Evolutionary conservation across 2,888 invertebrate species (phyloP).

Genomic region (Chouioia cunea): DNA sequence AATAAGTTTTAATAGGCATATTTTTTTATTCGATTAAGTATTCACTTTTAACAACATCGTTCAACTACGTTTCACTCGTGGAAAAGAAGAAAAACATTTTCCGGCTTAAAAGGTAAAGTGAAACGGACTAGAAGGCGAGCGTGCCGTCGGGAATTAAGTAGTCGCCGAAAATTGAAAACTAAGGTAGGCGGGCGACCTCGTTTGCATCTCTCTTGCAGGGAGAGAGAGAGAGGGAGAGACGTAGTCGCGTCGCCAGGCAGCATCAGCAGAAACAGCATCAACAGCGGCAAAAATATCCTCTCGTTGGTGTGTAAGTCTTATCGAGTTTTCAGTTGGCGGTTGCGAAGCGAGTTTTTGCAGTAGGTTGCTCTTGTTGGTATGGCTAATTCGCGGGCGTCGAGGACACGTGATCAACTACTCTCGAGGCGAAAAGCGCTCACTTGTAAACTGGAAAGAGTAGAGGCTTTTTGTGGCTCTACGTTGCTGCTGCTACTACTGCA

Average conservation of each 20-base stretch:
- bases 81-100: too few species aligned
- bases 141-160: too few species aligned
- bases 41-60: too few species aligned
- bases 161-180: conserved; percentile 12
- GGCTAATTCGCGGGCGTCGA: background rate
- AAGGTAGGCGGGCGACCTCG: background rate
- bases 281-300: conserved; percentile 4
- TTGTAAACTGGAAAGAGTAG: conserved; percentile 12
- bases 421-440: conserved; percentile 16
- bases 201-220: conserved; percentile 4
- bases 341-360: background rate
- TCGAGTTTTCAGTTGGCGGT: conserved; percentile 4
- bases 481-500: too few species aligned
- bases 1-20: too few species aligned
- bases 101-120: too few species aligned
- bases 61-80: too few species aligned
- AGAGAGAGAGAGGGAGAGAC: too few species aligned
- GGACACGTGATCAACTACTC: conserved; percentile 17
- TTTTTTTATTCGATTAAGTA: too few species aligned
- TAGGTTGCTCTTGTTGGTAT: background rate
- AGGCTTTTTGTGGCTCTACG: conserved; percentile 4
- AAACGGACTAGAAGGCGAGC: too few species aligned
- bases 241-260: too few species aligned
- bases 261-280: too few species aligned
- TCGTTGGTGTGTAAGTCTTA: background rate